Base-by-base conservation (phyloP, 2,113 vertebrate genomes). In the Eupsittula cactorum region DNA sequence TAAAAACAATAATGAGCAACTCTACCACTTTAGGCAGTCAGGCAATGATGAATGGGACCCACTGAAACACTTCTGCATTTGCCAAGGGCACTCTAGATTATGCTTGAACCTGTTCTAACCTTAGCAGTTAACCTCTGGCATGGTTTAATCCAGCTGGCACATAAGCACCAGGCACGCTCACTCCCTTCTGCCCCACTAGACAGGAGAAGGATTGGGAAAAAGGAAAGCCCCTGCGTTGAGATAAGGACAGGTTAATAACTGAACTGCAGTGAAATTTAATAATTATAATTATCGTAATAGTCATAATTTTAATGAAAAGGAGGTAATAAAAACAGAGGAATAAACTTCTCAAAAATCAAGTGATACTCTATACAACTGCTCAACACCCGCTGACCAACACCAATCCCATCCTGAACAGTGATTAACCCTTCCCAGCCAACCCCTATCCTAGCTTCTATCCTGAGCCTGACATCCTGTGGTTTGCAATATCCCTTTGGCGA, bases 61-160 rank as follows among this genome's bases (percentile, higher is more conserved):
- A 78, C 73, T 93, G 81, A 94, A 97, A 71, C 73, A 85, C 63
- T 91, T 91, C 70, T 87, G 57, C 52, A 52, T 92, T 68, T 93
- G 90, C 91, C 93, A 93, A 94, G 83, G 86, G 83, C 81, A 46
- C 65, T 92, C 76, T 82, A 83, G 77, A 92, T 96, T 92, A 57
- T 68, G 63, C 88, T 93, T 95, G 92, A 96, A 95, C 92, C 92
- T 84, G 64, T 69, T 92, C 88, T 86, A 90, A 90, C 92, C 95
- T 84, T 28, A 92, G 77, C 80, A 95, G 90, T 97, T 92, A 81
- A 84, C 88, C 90, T 96, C 33, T 59, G 57, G 33, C 57, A 59
- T 10, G 33, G 21, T 59, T 59, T 35, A 16, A 59, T 23, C 57
- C 33, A 15, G 57, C 57, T 59, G 57, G 57, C 33, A 59, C 33